Base-by-base conservation (phyloP, 2,888 invertebrate species). In the Lithodes maja region DNA sequence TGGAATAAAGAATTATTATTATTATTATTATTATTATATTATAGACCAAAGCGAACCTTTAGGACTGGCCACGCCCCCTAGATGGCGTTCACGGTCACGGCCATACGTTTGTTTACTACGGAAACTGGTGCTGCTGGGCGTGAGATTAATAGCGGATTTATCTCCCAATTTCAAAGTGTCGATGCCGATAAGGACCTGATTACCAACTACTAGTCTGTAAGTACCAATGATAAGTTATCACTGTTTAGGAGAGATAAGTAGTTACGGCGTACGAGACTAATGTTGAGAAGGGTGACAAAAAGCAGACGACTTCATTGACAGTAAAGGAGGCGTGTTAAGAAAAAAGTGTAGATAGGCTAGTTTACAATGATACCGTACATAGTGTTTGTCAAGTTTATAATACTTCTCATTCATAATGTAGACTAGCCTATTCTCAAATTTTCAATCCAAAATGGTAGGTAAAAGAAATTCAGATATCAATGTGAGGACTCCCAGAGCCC, bases 61-160 rank as follows among this genome's bases (percentile, higher is more conserved):
- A 61, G 12, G 61, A 12, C 12, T 61, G 61, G 61, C 5, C 61
- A 61, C 61, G 61, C 61, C 61, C 61, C 61, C 61, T 61, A 61
- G 61, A 61, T 61, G 61, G 61, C 61, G 61, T 12, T 71, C 71
- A 71, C 81, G 81, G 81, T 82, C 81, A 82, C 81, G 61, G 81
- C 68, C 81, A 82, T 68, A 49, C 81, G 81, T 61, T 68, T 82
- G 81, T 82, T 82, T 82, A 82, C 69, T 52, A 81, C 61, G 33
- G 33, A 17, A 49, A 7, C 9, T 82, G 80, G 7, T 17, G 68
- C 69, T 61, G 55, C 49, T 81, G 61, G 2, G n/a, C 54, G 7
- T 49, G 68, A 12, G 7, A 61, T 53, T 68, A 50, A 12, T n/a
- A 2, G 12, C 68, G 33, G 61, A 68, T 68, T 68, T 82, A 12